Percentiles rank a stretch among this genome's conserved stretches.
phyloP scores from a whole-genome alignment of 1,140 invertebrate species.

The Oncopodura yosiiana region DNA sequence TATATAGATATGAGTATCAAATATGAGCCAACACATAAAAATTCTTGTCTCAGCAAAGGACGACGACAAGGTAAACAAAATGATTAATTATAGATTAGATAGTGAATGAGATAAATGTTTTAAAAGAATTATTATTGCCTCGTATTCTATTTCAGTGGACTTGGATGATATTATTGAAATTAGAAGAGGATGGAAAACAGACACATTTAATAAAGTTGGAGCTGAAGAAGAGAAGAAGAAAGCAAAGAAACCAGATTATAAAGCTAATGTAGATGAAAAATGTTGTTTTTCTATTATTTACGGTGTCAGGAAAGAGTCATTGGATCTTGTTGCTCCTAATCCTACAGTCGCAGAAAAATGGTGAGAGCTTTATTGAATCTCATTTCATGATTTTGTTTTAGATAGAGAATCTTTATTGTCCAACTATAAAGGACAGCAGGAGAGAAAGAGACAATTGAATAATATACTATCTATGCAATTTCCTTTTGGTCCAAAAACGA shows the following conservation, averaged over 20 bases:
- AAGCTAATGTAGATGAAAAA: constrained; percentile 39
- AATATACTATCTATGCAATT: no score
- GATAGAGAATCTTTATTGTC: no score
- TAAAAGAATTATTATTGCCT: no score
- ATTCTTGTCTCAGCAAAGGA: constrained; percentile 33
- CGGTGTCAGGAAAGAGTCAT: constrained; percentile 39
- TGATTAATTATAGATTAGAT: neutral
- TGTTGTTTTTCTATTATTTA: constrained; percentile 46
- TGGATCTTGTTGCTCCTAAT: constrained; percentile 43
- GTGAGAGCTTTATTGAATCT: constrained; percentile 39
- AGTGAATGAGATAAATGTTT: neutral
- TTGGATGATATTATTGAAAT: constrained; percentile 43
- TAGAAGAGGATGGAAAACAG: constrained; percentile 43
- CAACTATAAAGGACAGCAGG: no score
- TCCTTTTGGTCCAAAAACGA: no score
- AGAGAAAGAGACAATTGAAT: no score
- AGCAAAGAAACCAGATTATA: constrained; percentile 27
- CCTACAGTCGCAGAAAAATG: constrained; percentile 43
- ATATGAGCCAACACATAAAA: constrained; percentile 39
- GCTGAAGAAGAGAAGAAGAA: constrained; percentile 36
- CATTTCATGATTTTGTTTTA: no score
- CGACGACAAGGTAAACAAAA: constrained; percentile 34
- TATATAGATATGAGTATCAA: no score
- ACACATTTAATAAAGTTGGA: constrained; percentile 43
- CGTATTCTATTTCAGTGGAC: no score